Conservation (phyloP, 2,113 vertebrate species). For the Galemys pyrenaicus region DNA sequence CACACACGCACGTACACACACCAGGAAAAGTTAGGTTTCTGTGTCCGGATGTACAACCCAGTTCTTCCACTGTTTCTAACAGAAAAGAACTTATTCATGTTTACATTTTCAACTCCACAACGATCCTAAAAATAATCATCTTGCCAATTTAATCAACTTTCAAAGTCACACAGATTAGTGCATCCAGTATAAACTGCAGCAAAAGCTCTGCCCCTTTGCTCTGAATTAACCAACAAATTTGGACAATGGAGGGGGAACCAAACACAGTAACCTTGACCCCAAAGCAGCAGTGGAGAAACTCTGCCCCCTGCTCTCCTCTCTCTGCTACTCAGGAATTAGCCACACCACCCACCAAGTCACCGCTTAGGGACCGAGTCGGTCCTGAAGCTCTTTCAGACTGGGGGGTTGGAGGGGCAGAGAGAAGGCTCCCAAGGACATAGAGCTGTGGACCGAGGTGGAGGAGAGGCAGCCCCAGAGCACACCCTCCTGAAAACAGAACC, state of each 20-base stretch:
- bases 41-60: background rate
- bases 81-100: background rate
- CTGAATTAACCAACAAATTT: background rate
- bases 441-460: no score
- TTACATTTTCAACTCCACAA: background rate
- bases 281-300: no score
- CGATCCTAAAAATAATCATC: background rate
- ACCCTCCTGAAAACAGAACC: background rate
- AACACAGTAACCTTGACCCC: background rate
- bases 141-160: background rate
- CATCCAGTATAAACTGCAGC: background rate
- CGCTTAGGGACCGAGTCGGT: rapidly evolving
- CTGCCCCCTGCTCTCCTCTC: rapidly evolving
- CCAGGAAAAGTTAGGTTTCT: background rate
- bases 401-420: background rate
- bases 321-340: rapidly evolving
- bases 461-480: rapidly evolving
- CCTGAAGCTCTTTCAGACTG: rapidly evolving
- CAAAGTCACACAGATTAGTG: background rate
- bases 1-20: background rate
- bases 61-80: background rate
- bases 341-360: background rate
- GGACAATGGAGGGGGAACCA: background rate
- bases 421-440: rapidly evolving
- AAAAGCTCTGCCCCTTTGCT: background rate